Base-by-base conservation (phyloP, 30 jellyfish, hydroid and myxozoan genomes). In the Clytia hemisphaerica region DNA sequence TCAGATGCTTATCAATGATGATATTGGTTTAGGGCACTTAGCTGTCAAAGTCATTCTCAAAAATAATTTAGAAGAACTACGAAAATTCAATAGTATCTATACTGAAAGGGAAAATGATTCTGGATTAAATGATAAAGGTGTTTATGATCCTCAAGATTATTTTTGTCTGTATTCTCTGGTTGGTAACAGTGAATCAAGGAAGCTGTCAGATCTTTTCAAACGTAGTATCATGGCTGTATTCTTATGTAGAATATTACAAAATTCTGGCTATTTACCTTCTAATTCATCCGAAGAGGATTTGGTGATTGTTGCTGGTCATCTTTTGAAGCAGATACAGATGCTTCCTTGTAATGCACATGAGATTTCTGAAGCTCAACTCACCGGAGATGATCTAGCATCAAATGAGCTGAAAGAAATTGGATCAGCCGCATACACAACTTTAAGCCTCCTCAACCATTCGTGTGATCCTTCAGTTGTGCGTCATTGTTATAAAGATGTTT, bases 281-380 rank as follows among this genome's bases (percentile, higher is more conserved):
- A 35, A 45, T 1, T 38, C 25, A 6, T 30, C 66, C 0, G 50
- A 58, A 16, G 58, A 29, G n/a, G 49, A 55, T 24, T 30, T 66
- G 19, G 16, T 28, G 19, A 24, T 60, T 30, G 62, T 86, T 54
- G 93, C 81, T 6, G 76, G 85, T 7, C 93, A 76, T 53, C 60
- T 86, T 31, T 58, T 86, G 42, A 78, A 74, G 58, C 92, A 86
- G 31, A 76, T 79, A 28, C 96, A 86, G 58, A 86, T 86, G 94
- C 94, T 86, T 0, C 96, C 96, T 24, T 86, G 96, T 38, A 86
- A 86, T 73, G 96, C 96, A 4, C 96, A 86, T 72, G 96, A 86
- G 44, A 81, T 86, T 0, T 78, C 94, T 30, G 94, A 86, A 61
- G 78, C 73, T 9, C 73, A 63, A 22, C 18, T 78, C 42, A 72